phyloP scores from a whole-genome alignment of 2,888 invertebrate species.

The Dolomedes plantarius region DNA sequence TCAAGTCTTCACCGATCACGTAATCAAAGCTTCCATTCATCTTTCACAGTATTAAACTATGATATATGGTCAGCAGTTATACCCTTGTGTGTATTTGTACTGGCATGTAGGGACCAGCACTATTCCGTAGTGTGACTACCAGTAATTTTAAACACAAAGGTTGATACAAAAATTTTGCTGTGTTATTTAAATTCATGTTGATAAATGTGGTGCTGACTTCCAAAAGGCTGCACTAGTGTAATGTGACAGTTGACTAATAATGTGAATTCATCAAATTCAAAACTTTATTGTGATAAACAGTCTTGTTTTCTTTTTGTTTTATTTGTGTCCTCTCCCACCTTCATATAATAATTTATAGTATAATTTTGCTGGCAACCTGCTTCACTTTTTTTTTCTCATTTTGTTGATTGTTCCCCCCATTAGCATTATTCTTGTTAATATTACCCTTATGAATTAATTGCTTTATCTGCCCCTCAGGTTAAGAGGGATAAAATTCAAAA shows the following conservation, averaged over 20 bases:
- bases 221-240: constrained; percentile 34
- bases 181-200: constrained; percentile 12
- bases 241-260: constrained; percentile 20
- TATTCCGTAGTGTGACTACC: constrained; percentile 24
- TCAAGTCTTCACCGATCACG: constrained; percentile 41
- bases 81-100: background rate
- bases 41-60: constrained; percentile 29
- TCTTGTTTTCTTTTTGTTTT: constrained; percentile 21
- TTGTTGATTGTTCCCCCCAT: background rate
- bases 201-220: constrained; percentile 35
- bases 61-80: constrained; percentile 1
- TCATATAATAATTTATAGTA: background rate
- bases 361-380: background rate
- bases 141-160: constrained; percentile 8
- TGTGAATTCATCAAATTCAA: constrained; percentile 24
- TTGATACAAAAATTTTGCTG: background rate
- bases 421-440: background rate
- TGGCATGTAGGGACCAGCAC: constrained; percentile 45
- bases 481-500: too few relatives aligned
- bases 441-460: background rate
- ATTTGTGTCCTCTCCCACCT: constrained; percentile 10
- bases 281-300: constrained; percentile 44
- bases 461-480: too few relatives aligned
- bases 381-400: constrained; percentile 4
- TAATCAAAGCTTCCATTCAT: constrained; percentile 47